Conservation (phyloP, 2,888 invertebrate species). For the Boloria selene region DNA sequence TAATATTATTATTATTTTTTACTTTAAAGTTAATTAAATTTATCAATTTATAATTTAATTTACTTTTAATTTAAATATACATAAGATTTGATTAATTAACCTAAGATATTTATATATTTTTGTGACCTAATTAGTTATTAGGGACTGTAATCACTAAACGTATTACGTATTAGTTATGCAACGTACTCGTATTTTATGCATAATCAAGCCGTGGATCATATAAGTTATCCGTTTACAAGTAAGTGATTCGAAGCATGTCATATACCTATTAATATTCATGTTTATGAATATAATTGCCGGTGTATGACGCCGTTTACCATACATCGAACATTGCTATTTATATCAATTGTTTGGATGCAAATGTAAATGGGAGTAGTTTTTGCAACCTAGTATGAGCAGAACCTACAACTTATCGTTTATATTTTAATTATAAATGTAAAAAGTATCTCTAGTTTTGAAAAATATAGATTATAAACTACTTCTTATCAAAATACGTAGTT, state of each 20-base stretch:
- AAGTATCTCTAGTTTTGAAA: too few relatives aligned
- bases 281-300: conserved; percentile 22
- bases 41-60: neutral
- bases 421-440: too few relatives aligned
- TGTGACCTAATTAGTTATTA: conserved; percentile 16
- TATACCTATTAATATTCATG: conserved; percentile 23
- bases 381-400: neutral
- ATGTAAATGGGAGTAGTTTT: neutral
- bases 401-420: too few relatives aligned
- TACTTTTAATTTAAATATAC: conserved; percentile 3
- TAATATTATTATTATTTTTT: too few relatives aligned
- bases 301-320: conserved; percentile 3
- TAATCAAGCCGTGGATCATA: conserved; percentile 21
- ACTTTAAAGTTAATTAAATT: too few relatives aligned
- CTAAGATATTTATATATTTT: neutral
- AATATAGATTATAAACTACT: too few relatives aligned
- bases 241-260: conserved; percentile 21
- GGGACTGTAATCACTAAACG: conserved; percentile 11
- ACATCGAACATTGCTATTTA: neutral
- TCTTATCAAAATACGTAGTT: too few relatives aligned
- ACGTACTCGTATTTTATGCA: conserved; percentile 5
- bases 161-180: conserved; percentile 24
- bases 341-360: neutral
- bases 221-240: conserved; percentile 26
- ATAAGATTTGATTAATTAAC: conserved; percentile 5